Evolutionary conservation across 2,113 vertebrate species (phyloP), one percentile per base, ranked within the genome.

Genomic region (Pseudorhombus dupliciocellatus): DNA sequence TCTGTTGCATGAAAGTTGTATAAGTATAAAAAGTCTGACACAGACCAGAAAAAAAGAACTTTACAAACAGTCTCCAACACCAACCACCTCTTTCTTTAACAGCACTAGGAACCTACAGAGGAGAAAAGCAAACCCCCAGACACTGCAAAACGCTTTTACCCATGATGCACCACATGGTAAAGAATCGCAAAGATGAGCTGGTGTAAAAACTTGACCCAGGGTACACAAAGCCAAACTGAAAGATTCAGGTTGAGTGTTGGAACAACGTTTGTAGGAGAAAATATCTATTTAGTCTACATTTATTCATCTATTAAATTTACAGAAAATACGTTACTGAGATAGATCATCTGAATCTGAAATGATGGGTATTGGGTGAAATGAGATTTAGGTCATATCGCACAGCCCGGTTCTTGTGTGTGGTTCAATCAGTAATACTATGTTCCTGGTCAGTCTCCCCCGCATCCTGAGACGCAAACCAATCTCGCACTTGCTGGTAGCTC

Each of bases 391-490:
- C 37, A 18, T 42, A 61, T 42, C 21, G 37, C 58, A 61, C 58
- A 42, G 37, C 58, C 58, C 22, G 5, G 16, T 56, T 30, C 54
- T 20, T 56, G 31, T 8, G 52, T 65, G 64, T 73, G 69, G 76
- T 57, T 82, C 76, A 80, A 34, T 84, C 85, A 53, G 79, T 79
- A 64, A 82, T 79, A 66, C 67, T 28, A 1, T 90, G 84, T 55
- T 94, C 92, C 55, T 91, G 88, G 14, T 94, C 93, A 16, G 87
- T 86, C 58, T 90, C 91, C 24, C 75, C 90, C 42, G 79, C 82
- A 31, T 92, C 91, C 70, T 90, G 94, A 61, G 90, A 87, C 22
- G 92, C 92, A 91, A 96, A 95, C 95, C 95, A 96, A 66, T 95
- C 93, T 53, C 94, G 77, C 63, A 95, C 93, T 78, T 96, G 94